phyloP scores from a whole-genome alignment of 1,140 invertebrate genomes.

The Aphidius ervi region DNA sequence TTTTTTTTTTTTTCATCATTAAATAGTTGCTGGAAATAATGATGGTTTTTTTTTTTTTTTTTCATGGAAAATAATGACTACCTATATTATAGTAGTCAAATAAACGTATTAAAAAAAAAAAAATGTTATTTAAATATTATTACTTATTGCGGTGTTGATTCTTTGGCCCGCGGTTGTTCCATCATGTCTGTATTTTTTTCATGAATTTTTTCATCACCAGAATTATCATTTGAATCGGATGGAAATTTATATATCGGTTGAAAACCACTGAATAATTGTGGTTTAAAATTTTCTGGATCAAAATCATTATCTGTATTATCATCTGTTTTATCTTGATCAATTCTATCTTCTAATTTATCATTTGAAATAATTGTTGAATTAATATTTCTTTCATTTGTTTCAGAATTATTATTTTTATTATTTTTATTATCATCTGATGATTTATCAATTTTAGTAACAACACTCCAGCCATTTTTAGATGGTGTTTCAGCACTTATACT shows the following conservation, averaged over 20 bases:
- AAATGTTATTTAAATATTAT: background rate
- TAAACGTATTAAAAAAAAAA: too few species aligned
- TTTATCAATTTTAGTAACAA: conserved; percentile 46
- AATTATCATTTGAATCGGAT: conserved; percentile 22
- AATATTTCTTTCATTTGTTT: conserved; percentile 18
- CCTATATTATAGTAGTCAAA: too few species aligned
- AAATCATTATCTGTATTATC: conserved; percentile 44
- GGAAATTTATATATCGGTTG: conserved; percentile 61
- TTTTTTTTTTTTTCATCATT: too few species aligned
- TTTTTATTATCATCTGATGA: conserved; percentile 31
- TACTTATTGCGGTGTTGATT: background rate
- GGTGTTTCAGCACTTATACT: conserved; percentile 58
- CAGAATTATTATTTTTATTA: conserved; percentile 32
- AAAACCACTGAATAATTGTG: conserved; percentile 65
- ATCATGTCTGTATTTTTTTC: conserved; percentile 17
- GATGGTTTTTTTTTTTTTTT: too few species aligned
- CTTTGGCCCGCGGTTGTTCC: conserved; percentile 18
- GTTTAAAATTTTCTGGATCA: conserved; percentile 66
- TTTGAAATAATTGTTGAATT: conserved; percentile 13
- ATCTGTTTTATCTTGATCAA: conserved; percentile 28
- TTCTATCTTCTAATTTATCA: conserved; percentile 18
- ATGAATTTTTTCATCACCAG: conserved; percentile 20
- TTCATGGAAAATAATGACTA: too few species aligned
- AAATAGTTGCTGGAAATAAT: too few species aligned
- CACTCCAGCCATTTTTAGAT: conserved; percentile 62